Conservation (phyloP, 2,888 invertebrate species). For the Nycteola revayana region DNA sequence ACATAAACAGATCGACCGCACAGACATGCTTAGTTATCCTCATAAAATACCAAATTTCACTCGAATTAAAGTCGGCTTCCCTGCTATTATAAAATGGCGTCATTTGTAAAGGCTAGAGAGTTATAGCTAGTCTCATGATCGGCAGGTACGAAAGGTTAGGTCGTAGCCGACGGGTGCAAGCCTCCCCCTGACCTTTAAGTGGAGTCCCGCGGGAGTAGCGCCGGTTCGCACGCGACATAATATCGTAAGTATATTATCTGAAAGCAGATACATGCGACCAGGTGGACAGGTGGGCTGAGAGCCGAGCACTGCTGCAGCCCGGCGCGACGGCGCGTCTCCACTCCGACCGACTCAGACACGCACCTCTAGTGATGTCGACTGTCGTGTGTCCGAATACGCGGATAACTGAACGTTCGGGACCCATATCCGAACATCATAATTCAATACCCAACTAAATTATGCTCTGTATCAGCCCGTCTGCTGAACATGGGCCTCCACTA, state of each 20-base stretch:
- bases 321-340: conserved; percentile 43
- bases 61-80: conserved; percentile 43
- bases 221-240: conserved; percentile 47
- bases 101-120: conserved; percentile 36
- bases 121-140: conserved; percentile 39
- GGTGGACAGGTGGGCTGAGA: conserved; percentile 18
- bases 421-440: not conserved
- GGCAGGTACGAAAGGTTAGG: conserved; percentile 53
- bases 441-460: too few relatives aligned
- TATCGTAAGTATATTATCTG: conserved; percentile 21
- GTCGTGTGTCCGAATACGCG: conserved; percentile 3
- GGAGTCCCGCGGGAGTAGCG: conserved; percentile 44
- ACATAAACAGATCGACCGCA: too few relatives aligned
- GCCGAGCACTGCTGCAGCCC: conserved; percentile 61
- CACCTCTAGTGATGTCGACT: conserved; percentile 17
- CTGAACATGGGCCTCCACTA: too few relatives aligned
- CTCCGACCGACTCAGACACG: conserved; percentile 26
- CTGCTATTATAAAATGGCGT: conserved; percentile 58
- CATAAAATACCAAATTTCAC: conserved; percentile 50
- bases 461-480: too few relatives aligned
- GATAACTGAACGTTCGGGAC: not conserved
- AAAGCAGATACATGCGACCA: conserved; percentile 38
- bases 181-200: conserved; percentile 61
- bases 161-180: conserved; percentile 35
- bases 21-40: conserved; percentile 6